Percentiles rank a stretch among this genome's conserved stretches.
These are phyloP conservation scores for Brachyhypopomus occidentalis DNA, from an alignment of 2,113 vertebrate species.

Conservation along the genomic window DNA sequence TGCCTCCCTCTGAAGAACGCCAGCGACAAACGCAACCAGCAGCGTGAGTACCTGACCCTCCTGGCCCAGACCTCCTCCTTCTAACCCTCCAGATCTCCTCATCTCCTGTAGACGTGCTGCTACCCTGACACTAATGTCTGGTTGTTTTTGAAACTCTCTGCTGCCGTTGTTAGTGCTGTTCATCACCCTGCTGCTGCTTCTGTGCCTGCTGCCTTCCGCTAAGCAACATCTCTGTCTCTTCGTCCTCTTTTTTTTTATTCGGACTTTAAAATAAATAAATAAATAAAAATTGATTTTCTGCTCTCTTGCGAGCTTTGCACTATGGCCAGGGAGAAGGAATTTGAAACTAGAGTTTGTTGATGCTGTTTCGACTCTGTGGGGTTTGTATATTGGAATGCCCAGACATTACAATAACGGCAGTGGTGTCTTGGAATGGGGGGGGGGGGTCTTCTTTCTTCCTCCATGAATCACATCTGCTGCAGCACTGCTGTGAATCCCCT, in stretches of 20 bases:
- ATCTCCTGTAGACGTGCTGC: too few species aligned
- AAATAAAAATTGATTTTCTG: background rate
- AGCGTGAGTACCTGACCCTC: conserved; percentile 64
- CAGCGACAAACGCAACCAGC: conserved; percentile 77
- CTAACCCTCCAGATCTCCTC: too few species aligned
- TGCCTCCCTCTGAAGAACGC: conserved; percentile 78
- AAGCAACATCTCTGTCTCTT: too few species aligned
- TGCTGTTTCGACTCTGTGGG: too few species aligned
- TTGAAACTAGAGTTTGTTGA: too few species aligned
- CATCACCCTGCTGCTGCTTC: too few species aligned
- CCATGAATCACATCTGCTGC: conserved; percentile 9
- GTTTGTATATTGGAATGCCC: background rate
- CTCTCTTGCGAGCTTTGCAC: background rate
- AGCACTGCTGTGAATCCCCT: background rate
- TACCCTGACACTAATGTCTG: background rate
- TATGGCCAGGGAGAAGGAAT: background rate
- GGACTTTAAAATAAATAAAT: too few species aligned
- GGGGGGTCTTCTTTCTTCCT: background rate
- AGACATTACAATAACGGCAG: background rate
- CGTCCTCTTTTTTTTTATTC: too few species aligned
- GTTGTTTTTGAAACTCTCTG: background rate
- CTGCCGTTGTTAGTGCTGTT: background rate
- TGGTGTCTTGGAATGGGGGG: conserved; percentile 41
- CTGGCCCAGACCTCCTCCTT: too few species aligned
- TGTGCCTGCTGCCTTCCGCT: background rate